Conservation (phyloP, 2,113 vertebrate species). For the Rousettus leschenaultii region DNA sequence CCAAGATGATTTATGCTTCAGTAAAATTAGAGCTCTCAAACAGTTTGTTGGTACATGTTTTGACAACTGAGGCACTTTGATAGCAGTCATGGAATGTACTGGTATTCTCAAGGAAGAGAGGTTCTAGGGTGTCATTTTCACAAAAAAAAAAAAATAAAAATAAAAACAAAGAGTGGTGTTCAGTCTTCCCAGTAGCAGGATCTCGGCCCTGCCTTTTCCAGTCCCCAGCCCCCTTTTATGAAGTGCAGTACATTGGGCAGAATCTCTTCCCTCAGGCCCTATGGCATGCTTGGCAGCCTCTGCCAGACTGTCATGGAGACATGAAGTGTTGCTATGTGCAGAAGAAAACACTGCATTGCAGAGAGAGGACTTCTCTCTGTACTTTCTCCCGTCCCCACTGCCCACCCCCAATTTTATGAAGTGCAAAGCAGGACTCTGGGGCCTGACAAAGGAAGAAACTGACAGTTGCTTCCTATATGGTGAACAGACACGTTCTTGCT, state of each 20-base stretch:
- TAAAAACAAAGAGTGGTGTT: neutral
- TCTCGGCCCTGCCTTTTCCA: neutral
- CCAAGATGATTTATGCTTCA: neutral
- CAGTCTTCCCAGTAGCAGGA: neutral
- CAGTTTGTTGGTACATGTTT: neutral
- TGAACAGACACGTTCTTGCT: neutral
- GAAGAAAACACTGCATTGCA: conserved; percentile 60
- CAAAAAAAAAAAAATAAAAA: neutral
- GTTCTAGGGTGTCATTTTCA: neutral
- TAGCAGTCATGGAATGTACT: neutral
- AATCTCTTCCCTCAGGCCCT: neutral
- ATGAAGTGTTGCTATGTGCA: conserved; percentile 68
- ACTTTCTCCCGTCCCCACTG: neutral
- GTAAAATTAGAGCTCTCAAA: neutral
- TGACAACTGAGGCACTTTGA: neutral
- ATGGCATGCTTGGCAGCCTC: conserved; percentile 45
- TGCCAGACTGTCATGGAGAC: conserved; percentile 65
- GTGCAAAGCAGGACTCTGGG: conserved; percentile 61
- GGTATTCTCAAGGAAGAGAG: neutral
- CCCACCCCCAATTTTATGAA: conserved; percentile 66
- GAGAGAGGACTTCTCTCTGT: neutral
- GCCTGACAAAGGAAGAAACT: conserved; percentile 32
- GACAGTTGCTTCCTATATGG: conserved; percentile 51
- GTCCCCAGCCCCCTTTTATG: neutral
- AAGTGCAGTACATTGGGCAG: neutral